Conservation (phyloP, 2,888 invertebrate genomes). For the Rotaria macrura region DNA sequence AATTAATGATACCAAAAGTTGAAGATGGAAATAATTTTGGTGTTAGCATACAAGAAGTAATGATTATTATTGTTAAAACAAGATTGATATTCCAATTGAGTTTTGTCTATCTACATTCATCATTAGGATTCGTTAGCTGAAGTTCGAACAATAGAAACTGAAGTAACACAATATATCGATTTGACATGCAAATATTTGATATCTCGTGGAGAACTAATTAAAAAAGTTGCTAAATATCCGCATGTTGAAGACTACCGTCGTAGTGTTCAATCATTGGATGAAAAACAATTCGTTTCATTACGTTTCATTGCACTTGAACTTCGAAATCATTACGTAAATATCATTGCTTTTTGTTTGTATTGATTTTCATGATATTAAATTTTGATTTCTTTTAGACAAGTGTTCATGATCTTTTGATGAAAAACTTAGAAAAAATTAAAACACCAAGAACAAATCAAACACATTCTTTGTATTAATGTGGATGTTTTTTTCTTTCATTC, state of each 20-base stretch:
- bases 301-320: slow-evolving; percentile 89
- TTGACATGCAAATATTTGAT: slow-evolving; percentile 90
- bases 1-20: slow-evolving; percentile 94
- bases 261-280: slow-evolving; percentile 82
- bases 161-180: slow-evolving; percentile 92
- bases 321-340: slow-evolving; percentile 72
- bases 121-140: slow-evolving; percentile 92
- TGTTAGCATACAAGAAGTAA: background rate
- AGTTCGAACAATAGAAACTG: slow-evolving; percentile 86
- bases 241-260: slow-evolving; percentile 82
- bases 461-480: slow-evolving; percentile 44
- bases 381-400: slow-evolving; percentile 58
- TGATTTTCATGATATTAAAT: background rate
- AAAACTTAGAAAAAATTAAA: slow-evolving; percentile 96
- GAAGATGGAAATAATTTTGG: slow-evolving; percentile 57
- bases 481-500: background rate
- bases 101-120: too few species aligned
- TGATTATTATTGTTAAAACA: too few species aligned
- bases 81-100: too few species aligned
- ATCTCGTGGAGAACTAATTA: slow-evolving; percentile 65
- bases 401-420: slow-evolving; percentile 88
- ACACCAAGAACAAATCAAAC: slow-evolving; percentile 68
- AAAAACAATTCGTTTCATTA: slow-evolving; percentile 86
- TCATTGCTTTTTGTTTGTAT: background rate
- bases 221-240: slow-evolving; percentile 84